Evolutionary conservation across 2,113 vertebrate species (phyloP), one percentile per base, ranked within the genome.

Genomic region (Strix uralensis): DNA sequence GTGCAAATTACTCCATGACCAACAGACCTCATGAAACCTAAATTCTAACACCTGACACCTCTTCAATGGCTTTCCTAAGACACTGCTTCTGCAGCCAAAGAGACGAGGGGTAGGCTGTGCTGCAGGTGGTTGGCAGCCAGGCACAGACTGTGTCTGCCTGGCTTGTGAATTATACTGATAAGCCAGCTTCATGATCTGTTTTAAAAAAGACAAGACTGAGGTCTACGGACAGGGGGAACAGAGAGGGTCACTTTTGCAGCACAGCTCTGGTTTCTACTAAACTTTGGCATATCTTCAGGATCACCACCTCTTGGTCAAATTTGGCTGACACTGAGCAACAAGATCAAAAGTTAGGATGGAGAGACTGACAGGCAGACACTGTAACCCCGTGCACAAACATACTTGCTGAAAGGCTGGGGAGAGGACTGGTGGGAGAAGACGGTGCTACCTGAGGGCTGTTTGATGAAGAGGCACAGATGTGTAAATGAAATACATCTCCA

Each of bases 241-340:
- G 15, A 30, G 61, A 86, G 9, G 23, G 18, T 34, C 0, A 0
- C 5, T 89, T 92, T 74, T 0, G 2, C 25, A 46, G 2, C 11
- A 3, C 26, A 57, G 8, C 9, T 25, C 26, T 69, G 27, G 17
- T 15, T 80, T 42, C 62, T 61, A 2, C 54, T 66, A 36, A 81
- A 73, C 19, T 80, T 94, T 11, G 36, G 42, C 22, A 5, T 15
- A 3, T 13, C 44, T 90, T 65, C 2, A 9, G 42, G 34, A 29
- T 80, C 11, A 79, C 15, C 27, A 29, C 15, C 8, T 86, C 67
- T 65, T 5, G 2, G n/a, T 67, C 57, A 92, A 74, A 59, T 87
- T 34, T 63, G 30, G 8, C 47, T 87, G 38, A 84, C 6, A 10
- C 1, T 1, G 57, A 89, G 32, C n/a, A 54, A 38, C 13, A 51